Base-by-base conservation (phyloP, 30 jellyfish, hydroid and myxozoan genomes). In the Pelagia noctiluca region DNA sequence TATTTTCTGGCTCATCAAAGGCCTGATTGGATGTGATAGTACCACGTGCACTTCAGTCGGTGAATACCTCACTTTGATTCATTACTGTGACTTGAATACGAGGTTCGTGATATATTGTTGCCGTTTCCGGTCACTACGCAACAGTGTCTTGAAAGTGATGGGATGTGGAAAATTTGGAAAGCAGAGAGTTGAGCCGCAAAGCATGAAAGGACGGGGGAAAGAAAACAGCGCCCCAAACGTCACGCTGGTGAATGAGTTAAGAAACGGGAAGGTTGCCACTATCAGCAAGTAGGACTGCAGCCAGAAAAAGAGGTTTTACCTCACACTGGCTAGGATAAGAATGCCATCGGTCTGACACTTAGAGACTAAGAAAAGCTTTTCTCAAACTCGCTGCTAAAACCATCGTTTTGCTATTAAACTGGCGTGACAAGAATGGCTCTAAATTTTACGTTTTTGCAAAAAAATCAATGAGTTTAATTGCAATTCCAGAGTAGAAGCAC, bases 71-170 rank as follows among this genome's bases (percentile, higher is more conserved):
- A 85, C 71, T 5, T 61, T 85, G 4, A 34, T 85, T 31, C 84
- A 70, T 28, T 70, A 37, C 31, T 7, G 74, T 35, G 95, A 85
- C 50, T 71, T 85, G 18, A 62, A 85, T 57, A 53, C 87, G 25
- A 63, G 95, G 50, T 85, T 73, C 70, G 61, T 85, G 2, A 47
- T 85, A 4, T 85, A 85, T 53, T 85, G 95, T 71, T 49, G 76
- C 19, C 95, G 95, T 8, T 85, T 85, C 84, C 62, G 50, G 37
- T 85, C 89, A 11, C 48, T 85, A 37, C 53, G 61, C 34, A 63
- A 81, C 21, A 26, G 75, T 23, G 70, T 76, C 46, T 35, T 46
- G 69, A 81, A 67, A 22, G 60, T 81, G 0, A 35, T 67, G 13
- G 73, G 83, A 7, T 81, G 91, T 25, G 78, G 72, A 25, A 34